These are phyloP conservation scores for Urechis unicinctus DNA, from an alignment of 2,888 invertebrate species.

Conservation along the genomic window DNA sequence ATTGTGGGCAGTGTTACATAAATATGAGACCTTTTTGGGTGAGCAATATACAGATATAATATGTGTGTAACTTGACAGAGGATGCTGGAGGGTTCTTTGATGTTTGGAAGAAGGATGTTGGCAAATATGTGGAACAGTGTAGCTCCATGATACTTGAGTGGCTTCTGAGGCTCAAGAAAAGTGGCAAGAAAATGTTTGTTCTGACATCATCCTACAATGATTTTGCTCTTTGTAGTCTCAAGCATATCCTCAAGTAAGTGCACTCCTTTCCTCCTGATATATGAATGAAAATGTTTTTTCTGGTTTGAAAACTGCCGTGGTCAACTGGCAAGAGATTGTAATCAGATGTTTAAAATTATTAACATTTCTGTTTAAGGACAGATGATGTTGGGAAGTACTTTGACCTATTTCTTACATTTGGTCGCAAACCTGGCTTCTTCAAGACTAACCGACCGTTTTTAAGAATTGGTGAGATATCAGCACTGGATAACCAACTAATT, in stretches of 20 bases:
- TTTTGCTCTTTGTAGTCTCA: constrained; percentile 63
- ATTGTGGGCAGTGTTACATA: too few species aligned
- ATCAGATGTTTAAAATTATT: too few species aligned
- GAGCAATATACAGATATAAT: too few species aligned
- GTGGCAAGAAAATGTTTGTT: constrained; percentile 58
- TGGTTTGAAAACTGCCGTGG: too few species aligned
- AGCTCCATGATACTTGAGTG: constrained; percentile 52
- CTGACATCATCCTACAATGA: constrained; percentile 69
- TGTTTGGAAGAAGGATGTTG: constrained; percentile 57
- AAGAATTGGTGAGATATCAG: constrained; percentile 4
- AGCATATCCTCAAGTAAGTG: constrained; percentile 58
- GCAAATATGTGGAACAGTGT: constrained; percentile 59
- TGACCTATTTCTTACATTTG: constrained; percentile 63
- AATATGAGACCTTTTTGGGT: too few species aligned
- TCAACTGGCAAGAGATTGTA: too few species aligned
- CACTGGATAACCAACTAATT: too few species aligned
- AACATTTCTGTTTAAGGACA: too few species aligned
- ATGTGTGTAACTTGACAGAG: too few species aligned
- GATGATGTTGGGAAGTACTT: constrained; percentile 64
- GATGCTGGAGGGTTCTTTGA: constrained; percentile 61
- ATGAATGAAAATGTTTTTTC: background rate
- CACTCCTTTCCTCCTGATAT: background rate
- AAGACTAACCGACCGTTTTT: constrained; percentile 55
- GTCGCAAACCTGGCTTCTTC: constrained; percentile 72
- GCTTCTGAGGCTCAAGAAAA: constrained; percentile 56